Evolutionary conservation across 2,888 invertebrate species (phyloP), one percentile per base, ranked within the genome.

Genomic region (Agrotis segetum): DNA sequence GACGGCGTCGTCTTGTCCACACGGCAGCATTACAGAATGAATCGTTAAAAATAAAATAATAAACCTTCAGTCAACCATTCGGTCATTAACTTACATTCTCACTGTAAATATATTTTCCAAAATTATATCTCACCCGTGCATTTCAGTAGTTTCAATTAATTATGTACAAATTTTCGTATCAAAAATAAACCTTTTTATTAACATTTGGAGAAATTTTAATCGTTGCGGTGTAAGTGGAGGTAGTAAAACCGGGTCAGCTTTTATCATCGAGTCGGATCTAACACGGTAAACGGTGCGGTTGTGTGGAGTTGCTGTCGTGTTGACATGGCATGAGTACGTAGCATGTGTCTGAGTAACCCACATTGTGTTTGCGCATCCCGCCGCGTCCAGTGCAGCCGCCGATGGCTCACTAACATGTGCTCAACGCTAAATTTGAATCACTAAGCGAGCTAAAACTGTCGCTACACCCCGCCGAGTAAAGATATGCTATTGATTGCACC

Each of bases 1-100:
- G 91, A 91, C 90, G 89, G 90, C 90, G 89, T 81, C 81, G 81
- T 78, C 76, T 76, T 82, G 84, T 82, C 85, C 81, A 87, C 89
- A 87, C 87, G 85, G 83, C 84, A 86, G 82, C 88, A 84, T 73
- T 77, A 44, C 56, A 60, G 34, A 56, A 47, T 49, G 29, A 66
- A 77, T 59, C 60, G 59, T 63, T 63, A 47, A 21, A 62, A 56
- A 44, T 24, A 53, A 67, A 59, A 44, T 64, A n/a, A 34, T 52
- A 70, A n/a, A 50, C 14, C 46, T 71, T 56, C 61, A 53, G 24
- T 66, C 61, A 59, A 64, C 44, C 71, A 61, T 80, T 68, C 68
- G n/a, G 69, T 58, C 71, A 74, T 71, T 65, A 64, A 64, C 16
- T 66, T 40, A 83, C 53, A 65, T 74, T 77, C 67, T 77, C 67